Evolutionary conservation across 1,140 invertebrate genomes (phyloP).

Genomic region (honey bee (Apis mellifera)): DNA sequence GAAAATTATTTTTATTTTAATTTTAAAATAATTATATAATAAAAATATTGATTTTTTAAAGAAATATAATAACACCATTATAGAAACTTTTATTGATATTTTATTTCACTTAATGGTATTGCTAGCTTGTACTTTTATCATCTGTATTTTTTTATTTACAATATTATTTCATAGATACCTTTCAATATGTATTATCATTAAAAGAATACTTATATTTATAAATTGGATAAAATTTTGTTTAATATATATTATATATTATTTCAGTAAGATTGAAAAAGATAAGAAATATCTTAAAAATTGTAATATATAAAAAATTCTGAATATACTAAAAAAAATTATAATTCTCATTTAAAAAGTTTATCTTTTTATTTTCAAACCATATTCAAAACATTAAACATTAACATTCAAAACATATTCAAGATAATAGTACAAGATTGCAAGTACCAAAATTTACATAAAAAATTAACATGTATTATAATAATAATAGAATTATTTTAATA

Average conservation of each 20-base stretch:
- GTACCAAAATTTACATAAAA: slow-evolving; percentile 39
- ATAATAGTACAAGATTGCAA: slow-evolving; percentile 46
- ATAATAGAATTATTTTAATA: slow-evolving; percentile 41
- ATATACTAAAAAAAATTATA: neutral
- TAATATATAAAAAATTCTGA: neutral
- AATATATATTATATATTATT: neutral
- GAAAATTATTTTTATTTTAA: neutral
- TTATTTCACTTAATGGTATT: neutral
- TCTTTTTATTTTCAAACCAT: slow-evolving; percentile 34
- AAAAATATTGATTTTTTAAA: neutral
- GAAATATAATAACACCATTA: neutral
- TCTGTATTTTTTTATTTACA: slow-evolving; percentile 4
- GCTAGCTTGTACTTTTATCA: slow-evolving; percentile 30
- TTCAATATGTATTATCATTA: too few relatives aligned
- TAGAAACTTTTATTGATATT: slow-evolving; percentile 1
- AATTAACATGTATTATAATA: slow-evolving; percentile 35
- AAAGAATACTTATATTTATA: too few relatives aligned
- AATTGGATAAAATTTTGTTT: neutral
- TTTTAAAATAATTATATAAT: slow-evolving; percentile 3
- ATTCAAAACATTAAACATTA: neutral
- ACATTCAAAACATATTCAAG: neutral
- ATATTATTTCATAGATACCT: neutral
- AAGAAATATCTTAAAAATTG: neutral
- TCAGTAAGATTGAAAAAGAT: too few relatives aligned
- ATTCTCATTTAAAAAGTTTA: slow-evolving; percentile 1